A percentile compares a stretch with the other conserved stretches of the same genome.
These are phyloP conservation scores for Deroptyus accipitrinus DNA, from an alignment of 2,113 vertebrate species.

Conservation along the genomic window DNA sequence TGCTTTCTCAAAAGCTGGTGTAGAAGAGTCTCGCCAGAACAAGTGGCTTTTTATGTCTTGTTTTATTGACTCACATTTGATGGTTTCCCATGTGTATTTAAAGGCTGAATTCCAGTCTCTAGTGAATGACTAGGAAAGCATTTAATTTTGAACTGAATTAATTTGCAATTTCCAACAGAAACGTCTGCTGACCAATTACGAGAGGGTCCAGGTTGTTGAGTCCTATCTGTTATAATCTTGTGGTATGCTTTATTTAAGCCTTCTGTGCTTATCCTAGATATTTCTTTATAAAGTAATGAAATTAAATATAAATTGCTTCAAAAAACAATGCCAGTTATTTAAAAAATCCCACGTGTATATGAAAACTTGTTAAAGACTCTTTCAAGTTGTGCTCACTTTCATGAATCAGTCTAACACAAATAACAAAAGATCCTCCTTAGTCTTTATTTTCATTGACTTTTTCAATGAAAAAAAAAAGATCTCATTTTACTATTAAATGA, in stretches of 20 bases:
- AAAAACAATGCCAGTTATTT: background rate
- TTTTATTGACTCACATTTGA: slow-evolving; percentile 61
- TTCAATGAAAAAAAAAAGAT: background rate
- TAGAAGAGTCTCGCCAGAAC: slow-evolving; percentile 41
- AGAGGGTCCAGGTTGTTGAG: slow-evolving; percentile 20
- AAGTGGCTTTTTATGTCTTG: slow-evolving; percentile 66
- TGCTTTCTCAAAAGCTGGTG: slow-evolving; percentile 48
- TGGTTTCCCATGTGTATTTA: slow-evolving; percentile 67
- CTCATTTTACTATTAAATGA: background rate
- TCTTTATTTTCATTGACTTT: background rate
- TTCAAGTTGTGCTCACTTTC: background rate
- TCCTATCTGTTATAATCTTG: slow-evolving; percentile 17
- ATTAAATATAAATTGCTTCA: background rate
- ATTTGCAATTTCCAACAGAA: slow-evolving; percentile 46
- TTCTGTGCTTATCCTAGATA: background rate
- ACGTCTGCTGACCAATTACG: slow-evolving; percentile 40
- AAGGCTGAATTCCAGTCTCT: slow-evolving; percentile 68
- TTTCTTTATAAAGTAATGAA: background rate
- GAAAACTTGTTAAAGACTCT: background rate
- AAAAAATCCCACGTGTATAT: background rate
- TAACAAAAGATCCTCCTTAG: background rate
- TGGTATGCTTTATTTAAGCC: background rate
- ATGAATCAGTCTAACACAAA: background rate
- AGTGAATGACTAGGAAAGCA: slow-evolving; percentile 57
- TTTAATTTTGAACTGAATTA: slow-evolving; percentile 62